These are phyloP conservation scores for Lordiphosa stackelbergi DNA, from an alignment of 1,140 invertebrate genomes.

Conservation along the genomic window DNA sequence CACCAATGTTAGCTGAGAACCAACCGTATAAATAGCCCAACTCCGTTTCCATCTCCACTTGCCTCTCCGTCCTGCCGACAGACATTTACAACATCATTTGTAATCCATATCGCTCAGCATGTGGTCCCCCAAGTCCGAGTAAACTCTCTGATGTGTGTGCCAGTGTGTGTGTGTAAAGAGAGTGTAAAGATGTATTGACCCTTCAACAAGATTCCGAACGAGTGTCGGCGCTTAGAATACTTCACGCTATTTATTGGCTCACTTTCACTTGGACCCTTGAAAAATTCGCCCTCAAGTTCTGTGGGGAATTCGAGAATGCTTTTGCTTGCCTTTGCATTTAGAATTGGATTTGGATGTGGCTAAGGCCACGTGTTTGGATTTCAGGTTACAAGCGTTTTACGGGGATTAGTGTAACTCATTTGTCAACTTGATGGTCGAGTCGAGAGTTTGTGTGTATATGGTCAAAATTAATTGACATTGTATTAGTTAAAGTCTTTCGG, in stretches of 20 bases:
- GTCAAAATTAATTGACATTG: conserved; percentile 62
- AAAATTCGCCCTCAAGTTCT: conserved; percentile 38
- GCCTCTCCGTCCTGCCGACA: conserved; percentile 25
- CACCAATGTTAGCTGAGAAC: conserved; percentile 23
- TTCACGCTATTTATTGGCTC: conserved; percentile 75
- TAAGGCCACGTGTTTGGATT: conserved; percentile 62
- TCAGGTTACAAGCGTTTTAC: conserved; percentile 48
- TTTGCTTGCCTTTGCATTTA: conserved; percentile 29
- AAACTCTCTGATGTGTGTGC: conserved; percentile 9
- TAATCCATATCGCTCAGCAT: conserved; percentile 76
- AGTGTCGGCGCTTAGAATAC: conserved; percentile 53
- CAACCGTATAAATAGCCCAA: conserved; percentile 14
- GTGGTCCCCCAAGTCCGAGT: conserved; percentile 49
- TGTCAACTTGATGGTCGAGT: conserved; percentile 56
- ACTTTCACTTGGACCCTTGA: conserved; percentile 52
- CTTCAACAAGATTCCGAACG: conserved; percentile 45
- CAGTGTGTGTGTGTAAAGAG: conserved; percentile 14
- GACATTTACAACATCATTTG: conserved; percentile 75
- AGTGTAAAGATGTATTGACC: conserved; percentile 70
- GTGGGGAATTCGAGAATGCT: conserved; percentile 53
- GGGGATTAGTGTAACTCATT: conserved; percentile 64
- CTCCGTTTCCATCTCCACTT: conserved; percentile 18
- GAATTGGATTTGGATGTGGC: background rate
- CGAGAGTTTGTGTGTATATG: conserved; percentile 25
- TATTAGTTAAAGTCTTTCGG: conserved; percentile 45